Conservation (phyloP, 2,113 vertebrate species). For the Macquaria australasica region DNA sequence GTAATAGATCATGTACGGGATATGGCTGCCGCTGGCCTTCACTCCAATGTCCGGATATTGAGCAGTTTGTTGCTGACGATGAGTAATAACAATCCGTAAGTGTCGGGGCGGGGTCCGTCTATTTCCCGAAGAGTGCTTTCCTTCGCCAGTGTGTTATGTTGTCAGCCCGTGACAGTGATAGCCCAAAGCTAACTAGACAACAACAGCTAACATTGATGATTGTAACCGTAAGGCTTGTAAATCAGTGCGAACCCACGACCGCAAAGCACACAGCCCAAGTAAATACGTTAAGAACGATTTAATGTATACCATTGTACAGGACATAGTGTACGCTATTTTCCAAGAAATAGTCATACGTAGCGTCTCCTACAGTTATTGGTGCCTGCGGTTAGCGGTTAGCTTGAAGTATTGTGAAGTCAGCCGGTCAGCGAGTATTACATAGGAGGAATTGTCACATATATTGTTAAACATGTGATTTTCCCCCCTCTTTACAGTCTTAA, state of each 20-base stretch:
- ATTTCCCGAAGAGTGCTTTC: conserved; percentile 39
- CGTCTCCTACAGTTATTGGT: background rate
- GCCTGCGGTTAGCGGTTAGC: background rate
- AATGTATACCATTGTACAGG: background rate
- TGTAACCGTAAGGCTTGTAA: background rate
- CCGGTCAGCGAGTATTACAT: background rate
- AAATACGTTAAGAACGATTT: fast-evolving
- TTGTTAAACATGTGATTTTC: background rate
- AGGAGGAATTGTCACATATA: background rate
- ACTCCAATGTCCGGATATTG: conserved; percentile 95
- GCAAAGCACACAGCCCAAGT: too few species aligned
- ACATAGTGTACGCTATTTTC: background rate
- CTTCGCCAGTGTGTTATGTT: background rate
- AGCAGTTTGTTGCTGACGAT: conserved; percentile 96
- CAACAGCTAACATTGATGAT: background rate
- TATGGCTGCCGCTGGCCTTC: conserved; percentile 96
- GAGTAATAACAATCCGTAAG: conserved; percentile 99
- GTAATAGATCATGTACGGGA: conserved; percentile 97
- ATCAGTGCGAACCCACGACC: background rate
- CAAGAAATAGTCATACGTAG: conserved; percentile 38
- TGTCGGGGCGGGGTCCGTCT: conserved; percentile 52
- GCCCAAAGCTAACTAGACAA: background rate
- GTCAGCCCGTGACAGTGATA: background rate
- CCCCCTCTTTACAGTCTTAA: background rate
- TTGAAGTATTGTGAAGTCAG: background rate